These are phyloP conservation scores for Xestia rhomboidea DNA, from an alignment of 2,888 invertebrate species.

Conservation along the genomic window DNA sequence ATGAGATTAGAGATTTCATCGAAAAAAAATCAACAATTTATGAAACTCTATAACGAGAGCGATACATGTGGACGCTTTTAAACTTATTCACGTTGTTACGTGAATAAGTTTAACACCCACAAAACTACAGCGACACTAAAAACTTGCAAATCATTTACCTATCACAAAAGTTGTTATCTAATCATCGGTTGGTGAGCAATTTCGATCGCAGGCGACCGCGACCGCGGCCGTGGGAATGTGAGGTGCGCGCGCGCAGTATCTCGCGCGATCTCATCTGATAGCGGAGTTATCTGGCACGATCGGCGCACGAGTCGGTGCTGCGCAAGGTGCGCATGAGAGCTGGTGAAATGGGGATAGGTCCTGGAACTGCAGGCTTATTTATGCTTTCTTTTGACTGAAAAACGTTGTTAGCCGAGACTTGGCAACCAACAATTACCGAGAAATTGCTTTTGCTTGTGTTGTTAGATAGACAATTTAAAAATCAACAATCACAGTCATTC, in stretches of 20 bases:
- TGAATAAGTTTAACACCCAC: conserved; percentile 9
- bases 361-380: background rate
- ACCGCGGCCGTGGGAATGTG: conserved; percentile 76
- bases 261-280: conserved; percentile 81
- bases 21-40: background rate
- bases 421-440: background rate
- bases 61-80: background rate
- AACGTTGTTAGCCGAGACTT: background rate
- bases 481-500: background rate
- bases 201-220: conserved; percentile 69
- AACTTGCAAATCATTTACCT: conserved; percentile 68
- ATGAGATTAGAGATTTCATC: background rate
- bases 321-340: conserved; percentile 45
- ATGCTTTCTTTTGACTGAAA: background rate
- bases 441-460: background rate
- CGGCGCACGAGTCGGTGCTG: conserved; percentile 77
- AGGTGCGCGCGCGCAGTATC: conserved; percentile 73
- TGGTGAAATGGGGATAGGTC: conserved; percentile 46
- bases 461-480: background rate
- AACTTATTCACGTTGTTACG: background rate
- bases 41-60: background rate
- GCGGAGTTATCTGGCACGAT: conserved; percentile 78
- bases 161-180: conserved; percentile 68
- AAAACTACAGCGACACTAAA: conserved; percentile 31
- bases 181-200: conserved; percentile 69